Base-by-base conservation (phyloP, 2,113 vertebrate genomes). In the Phasianus colchicus region DNA sequence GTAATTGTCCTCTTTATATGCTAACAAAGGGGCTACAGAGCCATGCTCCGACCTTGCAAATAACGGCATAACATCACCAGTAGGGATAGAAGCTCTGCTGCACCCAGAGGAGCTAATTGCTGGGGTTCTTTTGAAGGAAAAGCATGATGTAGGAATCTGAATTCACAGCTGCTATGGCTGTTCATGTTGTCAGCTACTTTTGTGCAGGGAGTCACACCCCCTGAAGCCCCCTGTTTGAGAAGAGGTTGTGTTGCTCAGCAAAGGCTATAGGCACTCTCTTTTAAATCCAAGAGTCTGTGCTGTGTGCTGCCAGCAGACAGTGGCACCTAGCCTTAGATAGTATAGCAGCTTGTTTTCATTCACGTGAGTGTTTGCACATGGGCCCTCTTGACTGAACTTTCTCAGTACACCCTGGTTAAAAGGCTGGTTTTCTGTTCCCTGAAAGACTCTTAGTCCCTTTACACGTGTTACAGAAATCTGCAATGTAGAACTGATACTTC, bases 291-390 rank as follows among this genome's bases (percentile, higher is more conserved):
- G 27, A 25, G 15, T 20, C 15, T 1, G 12, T 25, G 57, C 24
- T 54, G 27, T 73, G 47, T 22, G 60, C 27, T 3, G 65, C 22
- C 64, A 69, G 34, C n/a, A 60, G 50, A 11, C 0, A 50, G 32
- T 60, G 64, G 14, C 38, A n/a, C 29, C 67, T 84, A 81, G 14
- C 50, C 29, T 64, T 34, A 16, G 42, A 36, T 42, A 43, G 70
- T 63, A 42, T 14, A 38, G 42, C 12, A 57, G 2, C 19, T 27
- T 45, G 18, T 81, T 69, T 79, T 72, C 19, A 21, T 65, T 82
- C 48, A 79, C 7, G 19, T 83, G 43, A 17, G 0, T 17, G 7
- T 70, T 73, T 54, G 20, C 17, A 57, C 86, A 0, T 38, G 29
- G 47, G 25, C 17, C 47, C 14, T 86, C 80, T 58, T 67, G n/a